These are phyloP conservation scores for Sogatella furcifera DNA, from an alignment of 1,140 invertebrate species.

Conservation along the genomic window DNA sequence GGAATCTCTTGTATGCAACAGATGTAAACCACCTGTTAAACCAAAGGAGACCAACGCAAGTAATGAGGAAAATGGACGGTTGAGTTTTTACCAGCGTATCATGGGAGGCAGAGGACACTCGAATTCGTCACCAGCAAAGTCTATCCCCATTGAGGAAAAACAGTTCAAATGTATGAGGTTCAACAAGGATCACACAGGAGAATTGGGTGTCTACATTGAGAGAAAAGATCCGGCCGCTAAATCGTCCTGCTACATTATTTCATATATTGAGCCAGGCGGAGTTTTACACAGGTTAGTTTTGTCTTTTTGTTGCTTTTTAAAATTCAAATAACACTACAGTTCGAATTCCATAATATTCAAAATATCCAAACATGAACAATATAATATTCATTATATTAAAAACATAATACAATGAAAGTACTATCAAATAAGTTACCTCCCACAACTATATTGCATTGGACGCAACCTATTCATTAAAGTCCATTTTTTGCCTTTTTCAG, in stretches of 20 bases:
- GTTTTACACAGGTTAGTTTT: constrained; percentile 41
- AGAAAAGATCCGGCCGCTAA: constrained; percentile 37
- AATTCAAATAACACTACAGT: too few species aligned
- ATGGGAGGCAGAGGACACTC: not conserved
- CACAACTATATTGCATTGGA: too few species aligned
- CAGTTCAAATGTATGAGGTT: constrained; percentile 24
- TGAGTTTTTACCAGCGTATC: too few species aligned
- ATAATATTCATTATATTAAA: not conserved
- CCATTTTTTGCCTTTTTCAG: constrained; percentile 29
- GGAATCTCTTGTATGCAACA: constrained; percentile 14
- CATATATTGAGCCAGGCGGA: constrained; percentile 43
- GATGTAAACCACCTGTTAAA: constrained; percentile 10
- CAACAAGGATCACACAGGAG: constrained; percentile 33
- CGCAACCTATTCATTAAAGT: constrained; percentile 13
- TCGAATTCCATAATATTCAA: too few species aligned
- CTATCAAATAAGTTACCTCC: too few species aligned
- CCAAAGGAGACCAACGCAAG: not conserved
- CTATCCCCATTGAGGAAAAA: constrained; percentile 28
- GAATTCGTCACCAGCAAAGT: not conserved
- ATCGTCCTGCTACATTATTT: constrained; percentile 44
- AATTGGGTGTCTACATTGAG: constrained; percentile 47
- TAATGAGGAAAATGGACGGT: not conserved
- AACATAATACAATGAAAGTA: too few species aligned
- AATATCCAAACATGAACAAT: too few species aligned
- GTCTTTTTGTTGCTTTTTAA: too few species aligned